phyloP scores from a whole-genome alignment of 2,797 vertebrate species.

The Xenops minutus region DNA sequence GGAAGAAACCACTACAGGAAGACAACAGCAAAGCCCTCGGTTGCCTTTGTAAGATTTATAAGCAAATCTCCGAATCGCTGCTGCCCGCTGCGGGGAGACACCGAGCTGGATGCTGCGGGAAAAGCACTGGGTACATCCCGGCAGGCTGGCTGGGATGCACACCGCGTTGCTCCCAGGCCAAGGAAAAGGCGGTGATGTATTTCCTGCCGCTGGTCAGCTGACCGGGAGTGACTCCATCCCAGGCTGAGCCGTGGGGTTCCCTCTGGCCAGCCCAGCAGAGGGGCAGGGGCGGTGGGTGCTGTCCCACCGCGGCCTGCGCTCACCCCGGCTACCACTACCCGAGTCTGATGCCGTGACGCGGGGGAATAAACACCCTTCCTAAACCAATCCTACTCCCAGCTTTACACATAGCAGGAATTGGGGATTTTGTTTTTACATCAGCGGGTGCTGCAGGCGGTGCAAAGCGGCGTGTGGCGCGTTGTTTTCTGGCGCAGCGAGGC shows the following conservation, averaged over 20 bases:
- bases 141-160: rapidly evolving
- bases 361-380: not conserved
- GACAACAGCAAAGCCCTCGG: rapidly evolving
- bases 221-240: not conserved
- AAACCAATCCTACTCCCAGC: not conserved
- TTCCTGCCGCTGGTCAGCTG: not conserved
- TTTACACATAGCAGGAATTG: not conserved
- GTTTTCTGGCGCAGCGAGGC: rapidly evolving
- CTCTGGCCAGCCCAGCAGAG: no score
- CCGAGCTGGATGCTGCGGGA: rapidly evolving
- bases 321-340: not conserved
- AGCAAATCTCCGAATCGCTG: not conserved
- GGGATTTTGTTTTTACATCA: rapidly evolving
- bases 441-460: no score
- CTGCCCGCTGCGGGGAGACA: not conserved
- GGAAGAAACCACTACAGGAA: not conserved
- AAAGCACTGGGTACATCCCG: rapidly evolving
- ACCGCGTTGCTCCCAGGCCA: rapidly evolving
- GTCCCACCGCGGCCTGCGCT: not conserved
- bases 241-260: rapidly evolving
- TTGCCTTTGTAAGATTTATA: not conserved
- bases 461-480: rapidly evolving
- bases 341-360: not conserved
- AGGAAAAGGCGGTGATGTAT: rapidly evolving
- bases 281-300: no score